Evolutionary conservation across 2,797 vertebrate genomes (phyloP), one percentile per base, ranked within the genome.

Genomic region (Smutsia temminckii): DNA sequence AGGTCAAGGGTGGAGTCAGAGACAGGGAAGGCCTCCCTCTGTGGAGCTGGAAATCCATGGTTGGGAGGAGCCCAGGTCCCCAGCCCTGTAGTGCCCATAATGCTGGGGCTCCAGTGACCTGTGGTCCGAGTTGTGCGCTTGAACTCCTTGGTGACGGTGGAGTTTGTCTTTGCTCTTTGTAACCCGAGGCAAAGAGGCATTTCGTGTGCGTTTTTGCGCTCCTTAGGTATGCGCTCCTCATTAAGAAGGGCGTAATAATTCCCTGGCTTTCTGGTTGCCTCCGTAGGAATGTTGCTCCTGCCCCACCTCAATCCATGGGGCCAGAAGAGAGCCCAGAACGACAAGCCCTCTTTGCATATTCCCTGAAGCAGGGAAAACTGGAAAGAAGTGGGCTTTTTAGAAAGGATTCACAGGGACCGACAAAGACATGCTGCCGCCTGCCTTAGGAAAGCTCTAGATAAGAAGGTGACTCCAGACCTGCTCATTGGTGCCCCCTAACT

Each of bases 261-360:
- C 2, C 11, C 16, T 23, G 16, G n/a, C 8, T 23, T 66, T 40
- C 8, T 8, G 32, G 32, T 17, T 66, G 12, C 74, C 71, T 64
- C 13, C 8, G 8, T 63, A 34, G 46, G 46, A 3, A 5, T 0
- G 3, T 12, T 23, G 16, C 5, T 21, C 46, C 17, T 25, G 3
- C 25, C 2, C 16, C 7, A 34, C 11, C 3, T 32, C 34, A 10
- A 63, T 63, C 29, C 8, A 3, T 20, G 9, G 34, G 14, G 18
- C 34, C 53, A 42, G 16, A 3, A 79, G 59, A 74, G 5, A 75
- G 27, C 2, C 23, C 34, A 75, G 42, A 17, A 55, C 37, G 49
- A 1, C 34, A 69, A 13, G 6, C 17, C 12, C 21, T 89, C 61
- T 49, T 80, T 10, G 13, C 21, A 16, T 40, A 21, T 63, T 29